Percentiles rank a stretch among this genome's conserved stretches.
Evolutionary conservation across 2,797 vertebrate species (phyloP).

Genomic region (Characodon lateralis): DNA sequence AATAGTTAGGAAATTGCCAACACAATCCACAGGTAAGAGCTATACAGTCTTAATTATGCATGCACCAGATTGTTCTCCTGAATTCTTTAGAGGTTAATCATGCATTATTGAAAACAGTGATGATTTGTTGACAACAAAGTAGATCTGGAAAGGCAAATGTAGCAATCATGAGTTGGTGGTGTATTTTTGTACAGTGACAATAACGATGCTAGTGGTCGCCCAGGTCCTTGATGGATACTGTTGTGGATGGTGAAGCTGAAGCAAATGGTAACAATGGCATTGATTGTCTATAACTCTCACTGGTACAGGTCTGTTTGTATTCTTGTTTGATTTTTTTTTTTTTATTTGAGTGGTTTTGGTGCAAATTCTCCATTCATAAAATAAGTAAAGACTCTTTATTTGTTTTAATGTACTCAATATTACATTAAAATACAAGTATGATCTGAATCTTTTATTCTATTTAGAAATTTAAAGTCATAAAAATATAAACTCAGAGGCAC

Average conservation of each 20-base stretch:
- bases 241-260: neutral
- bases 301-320: neutral
- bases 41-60: neutral
- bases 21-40: neutral
- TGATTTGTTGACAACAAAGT: constrained; percentile 15
- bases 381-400: neutral
- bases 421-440: no score
- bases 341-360: neutral
- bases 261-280: neutral
- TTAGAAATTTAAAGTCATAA: no score
- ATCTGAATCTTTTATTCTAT: no score
- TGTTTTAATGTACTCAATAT: no score
- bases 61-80: neutral
- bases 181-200: neutral
- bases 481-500: no score
- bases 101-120: constrained; percentile 26
- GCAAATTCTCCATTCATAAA: neutral
- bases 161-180: neutral
- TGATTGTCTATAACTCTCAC: neutral
- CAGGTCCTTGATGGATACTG: neutral
- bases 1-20: constrained; percentile 6
- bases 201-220: neutral
- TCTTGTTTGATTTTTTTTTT: neutral
- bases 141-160: neutral
- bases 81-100: constrained; percentile 22